Conservation (phyloP, 1,140 invertebrate genomes). For the Pteromalus puparum region DNA sequence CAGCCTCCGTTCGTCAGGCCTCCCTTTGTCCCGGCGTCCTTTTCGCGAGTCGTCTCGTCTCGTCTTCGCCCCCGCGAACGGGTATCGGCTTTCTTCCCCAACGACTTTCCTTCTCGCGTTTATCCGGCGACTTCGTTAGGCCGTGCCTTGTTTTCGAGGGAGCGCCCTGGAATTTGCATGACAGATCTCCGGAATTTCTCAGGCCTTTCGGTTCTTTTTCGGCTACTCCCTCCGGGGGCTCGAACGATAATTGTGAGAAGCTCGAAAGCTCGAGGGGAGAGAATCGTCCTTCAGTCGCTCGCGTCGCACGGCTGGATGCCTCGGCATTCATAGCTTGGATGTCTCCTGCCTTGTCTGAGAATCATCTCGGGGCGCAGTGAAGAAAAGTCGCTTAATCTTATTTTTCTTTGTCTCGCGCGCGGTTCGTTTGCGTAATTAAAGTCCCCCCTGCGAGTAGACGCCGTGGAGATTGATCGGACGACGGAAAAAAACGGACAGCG, state of each 20-base stretch:
- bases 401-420: too few relatives aligned
- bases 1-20: neutral
- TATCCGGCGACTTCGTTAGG: slow-evolving; percentile 51
- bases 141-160: slow-evolving; percentile 44
- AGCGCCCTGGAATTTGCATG: slow-evolving; percentile 47
- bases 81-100: slow-evolving; percentile 20
- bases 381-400: neutral
- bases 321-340: slow-evolving; percentile 29
- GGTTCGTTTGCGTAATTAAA: too few relatives aligned
- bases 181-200: slow-evolving; percentile 51
- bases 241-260: slow-evolving; percentile 38
- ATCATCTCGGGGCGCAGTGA: neutral
- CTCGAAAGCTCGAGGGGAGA: neutral
- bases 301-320: slow-evolving; percentile 24
- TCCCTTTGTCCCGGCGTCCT: neutral
- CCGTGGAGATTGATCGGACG: neutral
- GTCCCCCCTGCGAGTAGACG: neutral
- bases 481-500: too few relatives aligned
- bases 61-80: neutral
- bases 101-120: slow-evolving; percentile 36
- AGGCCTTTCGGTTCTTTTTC: slow-evolving; percentile 19
- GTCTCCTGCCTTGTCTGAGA: neutral
- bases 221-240: neutral
- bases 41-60: neutral
- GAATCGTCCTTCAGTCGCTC: neutral